These are phyloP conservation scores for Ostrea denselamellosa DNA, from an alignment of 1,140 invertebrate species.

Conservation along the genomic window DNA sequence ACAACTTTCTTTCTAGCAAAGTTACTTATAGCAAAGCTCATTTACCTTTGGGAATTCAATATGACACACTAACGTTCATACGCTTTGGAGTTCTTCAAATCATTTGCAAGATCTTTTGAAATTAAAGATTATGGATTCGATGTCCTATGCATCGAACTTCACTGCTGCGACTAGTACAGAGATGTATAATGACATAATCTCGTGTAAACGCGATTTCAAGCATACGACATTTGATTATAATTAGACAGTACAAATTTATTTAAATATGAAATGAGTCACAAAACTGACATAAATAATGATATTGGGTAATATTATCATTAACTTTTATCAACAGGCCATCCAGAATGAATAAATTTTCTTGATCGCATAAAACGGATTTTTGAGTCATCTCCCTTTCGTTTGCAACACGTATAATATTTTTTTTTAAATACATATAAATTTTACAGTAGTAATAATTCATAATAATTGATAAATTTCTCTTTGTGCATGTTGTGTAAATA, in stretches of 20 bases:
- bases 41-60: conserved; percentile 27
- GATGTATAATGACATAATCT: conserved; percentile 50
- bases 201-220: conserved; percentile 26
- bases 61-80: conserved; percentile 28
- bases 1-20: background rate
- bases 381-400: background rate
- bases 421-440: too few relatives aligned
- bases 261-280: background rate
- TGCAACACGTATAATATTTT: too few relatives aligned
- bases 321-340: background rate
- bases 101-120: conserved; percentile 35
- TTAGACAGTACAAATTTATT: background rate
- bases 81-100: conserved; percentile 27
- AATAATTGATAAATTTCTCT: too few relatives aligned
- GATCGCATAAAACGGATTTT: conserved; percentile 17
- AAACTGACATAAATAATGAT: background rate
- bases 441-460: too few relatives aligned
- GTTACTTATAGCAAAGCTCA: background rate
- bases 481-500: too few relatives aligned
- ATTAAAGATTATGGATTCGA: conserved; percentile 9
- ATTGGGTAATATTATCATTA: background rate
- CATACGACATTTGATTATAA: background rate
- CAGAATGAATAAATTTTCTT: background rate
- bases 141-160: conserved; percentile 10
- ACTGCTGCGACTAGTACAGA: conserved; percentile 23